Evolutionary conservation across 2,797 vertebrate species (phyloP), one percentile per base, ranked within the genome.

Genomic region (Adelosebastes latens): DNA sequence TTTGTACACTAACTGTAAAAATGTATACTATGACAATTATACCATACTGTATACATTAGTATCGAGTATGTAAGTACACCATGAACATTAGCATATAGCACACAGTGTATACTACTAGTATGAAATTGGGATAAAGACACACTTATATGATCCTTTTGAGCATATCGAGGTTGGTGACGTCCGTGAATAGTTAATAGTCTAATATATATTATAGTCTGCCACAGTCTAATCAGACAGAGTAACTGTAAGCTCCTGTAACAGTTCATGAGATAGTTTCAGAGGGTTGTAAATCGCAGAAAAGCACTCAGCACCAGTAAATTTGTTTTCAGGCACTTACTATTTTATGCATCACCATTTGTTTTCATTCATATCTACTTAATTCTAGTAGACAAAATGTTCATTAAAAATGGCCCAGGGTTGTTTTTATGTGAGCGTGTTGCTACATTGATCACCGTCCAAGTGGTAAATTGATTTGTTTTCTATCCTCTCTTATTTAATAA

Each of bases 401-500:
- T 88, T 91, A 87, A 86, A 84, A 91, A 81, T 46, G 72, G 64
- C 87, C 75, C 39, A 12, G 55, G 82, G 91, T 83, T 90, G 81
- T 90, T 88, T 73, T 72, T 18, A 67, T 79, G 60, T 64, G 62
- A 77, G 71, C 6, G 32, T 65, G 79, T 72, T 87, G 81, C 85
- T 62, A 77, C 80, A 88, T 87, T 91, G 88, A 91, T 91, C 88
- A 86, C 68, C 36, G 69, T 74, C 83, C 83, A 82, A 87, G 75
- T 81, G 80, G 80, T 76, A 87, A 93, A 93, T 87, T 89, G 88
- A 93, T 91, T 84, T 69, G 68, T 80, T 88, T 75, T 80, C 75
- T 69, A 77, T 89, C 86, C 85, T 68, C 67, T 89, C 75, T 88
- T 85, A 89, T 88, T 92, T 77, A 94, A 90, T 92, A 88, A 93